phyloP scores from a whole-genome alignment of 2,113 vertebrate genomes.

The Eira barbara region DNA sequence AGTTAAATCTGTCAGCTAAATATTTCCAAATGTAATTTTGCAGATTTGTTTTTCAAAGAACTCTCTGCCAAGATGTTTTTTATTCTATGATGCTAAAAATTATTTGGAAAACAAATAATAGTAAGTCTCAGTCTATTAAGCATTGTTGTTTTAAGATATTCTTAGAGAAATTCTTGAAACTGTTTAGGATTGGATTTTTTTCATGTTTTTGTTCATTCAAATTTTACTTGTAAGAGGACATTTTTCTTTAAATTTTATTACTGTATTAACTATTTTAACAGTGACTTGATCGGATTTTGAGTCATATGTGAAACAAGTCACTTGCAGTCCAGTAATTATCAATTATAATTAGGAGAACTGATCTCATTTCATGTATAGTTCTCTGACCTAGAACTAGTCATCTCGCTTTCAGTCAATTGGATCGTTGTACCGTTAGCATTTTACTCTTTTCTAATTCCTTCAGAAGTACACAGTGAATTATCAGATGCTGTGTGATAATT shows the following conservation, averaged over 20 bases:
- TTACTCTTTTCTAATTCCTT: slow-evolving; percentile 29
- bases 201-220: slow-evolving; percentile 48
- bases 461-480: slow-evolving; percentile 33
- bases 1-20: slow-evolving; percentile 12
- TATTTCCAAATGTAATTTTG: slow-evolving; percentile 50
- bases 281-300: slow-evolving; percentile 66
- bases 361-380: slow-evolving; percentile 35
- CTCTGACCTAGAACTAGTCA: slow-evolving; percentile 66
- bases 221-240: slow-evolving; percentile 32
- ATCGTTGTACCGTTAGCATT: slow-evolving; percentile 49
- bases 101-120: slow-evolving; percentile 53
- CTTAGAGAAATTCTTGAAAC: slow-evolving; percentile 49
- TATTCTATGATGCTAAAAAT: slow-evolving; percentile 55
- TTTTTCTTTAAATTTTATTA: slow-evolving; percentile 57
- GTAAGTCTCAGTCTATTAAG: slow-evolving; percentile 36
- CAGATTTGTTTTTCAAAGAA: slow-evolving; percentile 46
- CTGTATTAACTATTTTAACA: slow-evolving; percentile 45
- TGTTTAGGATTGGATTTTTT: slow-evolving; percentile 55
- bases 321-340: slow-evolving; percentile 39
- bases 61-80: slow-evolving; percentile 56
- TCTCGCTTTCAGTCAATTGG: slow-evolving; percentile 69
- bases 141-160: slow-evolving; percentile 46
- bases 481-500: slow-evolving; percentile 20
- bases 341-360: slow-evolving; percentile 47
- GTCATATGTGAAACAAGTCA: slow-evolving; percentile 57